phyloP scores from a whole-genome alignment of 2,797 vertebrate genomes.

The Pseudochaenichthys georgianus region DNA sequence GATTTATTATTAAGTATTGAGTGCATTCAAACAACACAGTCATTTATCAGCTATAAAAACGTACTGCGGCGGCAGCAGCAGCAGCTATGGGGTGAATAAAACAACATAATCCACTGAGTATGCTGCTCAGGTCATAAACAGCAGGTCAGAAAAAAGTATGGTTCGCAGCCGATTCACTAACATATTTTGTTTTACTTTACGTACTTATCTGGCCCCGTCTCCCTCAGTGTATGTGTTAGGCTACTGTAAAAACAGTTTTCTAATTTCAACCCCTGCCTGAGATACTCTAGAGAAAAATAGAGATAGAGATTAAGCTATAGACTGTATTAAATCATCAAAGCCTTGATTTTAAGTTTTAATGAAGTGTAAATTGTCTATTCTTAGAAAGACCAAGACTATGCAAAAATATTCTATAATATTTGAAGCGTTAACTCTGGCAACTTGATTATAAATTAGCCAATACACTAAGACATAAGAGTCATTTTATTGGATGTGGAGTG shows the following conservation, averaged over 20 bases:
- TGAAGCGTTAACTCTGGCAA: background rate
- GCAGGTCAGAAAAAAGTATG: conserved; percentile 41
- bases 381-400: background rate
- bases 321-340: background rate
- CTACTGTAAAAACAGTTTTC: conserved; percentile 15
- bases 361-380: background rate
- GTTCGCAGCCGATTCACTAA: conserved; percentile 28
- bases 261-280: conserved; percentile 16
- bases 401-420: background rate
- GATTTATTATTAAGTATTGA: conserved; percentile 75
- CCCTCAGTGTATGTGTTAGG: background rate
- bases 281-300: conserved; percentile 1
- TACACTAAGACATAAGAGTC: background rate
- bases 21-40: conserved; percentile 65
- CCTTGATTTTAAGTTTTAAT: background rate
- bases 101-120: conserved; percentile 49
- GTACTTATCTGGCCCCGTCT: conserved; percentile 18
- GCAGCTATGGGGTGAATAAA: conserved; percentile 68
- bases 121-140: conserved; percentile 51
- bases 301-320: conserved; percentile 15
- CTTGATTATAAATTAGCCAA: background rate
- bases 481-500: no score
- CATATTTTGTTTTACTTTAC: conserved; percentile 16
- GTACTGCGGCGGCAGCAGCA: conserved; percentile 23
- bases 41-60: conserved; percentile 66